Conservation (phyloP, 2,888 invertebrate species). For the Chironomus tentans region DNA sequence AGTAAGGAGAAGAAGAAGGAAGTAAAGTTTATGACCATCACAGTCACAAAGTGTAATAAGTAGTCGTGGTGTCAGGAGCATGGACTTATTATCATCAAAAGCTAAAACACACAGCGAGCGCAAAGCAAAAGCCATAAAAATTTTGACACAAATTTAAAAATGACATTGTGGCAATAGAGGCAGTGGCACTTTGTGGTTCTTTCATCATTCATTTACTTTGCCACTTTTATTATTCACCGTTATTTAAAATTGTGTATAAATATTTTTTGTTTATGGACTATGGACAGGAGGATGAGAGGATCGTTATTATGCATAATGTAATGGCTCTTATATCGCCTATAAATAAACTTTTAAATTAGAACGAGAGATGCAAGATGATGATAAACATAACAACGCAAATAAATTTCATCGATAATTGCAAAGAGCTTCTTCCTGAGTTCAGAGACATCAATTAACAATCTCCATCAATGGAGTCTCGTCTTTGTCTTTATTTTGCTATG, state of each 20-base stretch:
- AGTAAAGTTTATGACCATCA: neutral
- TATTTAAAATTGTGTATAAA: neutral
- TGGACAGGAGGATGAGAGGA: neutral
- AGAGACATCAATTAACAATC: too few species aligned
- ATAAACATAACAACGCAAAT: neutral
- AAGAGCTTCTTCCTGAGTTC: neutral
- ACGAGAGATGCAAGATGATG: neutral
- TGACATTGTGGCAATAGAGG: neutral
- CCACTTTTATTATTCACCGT: neutral
- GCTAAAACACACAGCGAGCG: neutral
- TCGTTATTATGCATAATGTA: neutral
- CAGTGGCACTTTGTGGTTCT: neutral
- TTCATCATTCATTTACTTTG: neutral
- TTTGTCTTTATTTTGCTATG: too few species aligned
- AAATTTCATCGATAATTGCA: neutral
- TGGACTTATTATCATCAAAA: neutral
- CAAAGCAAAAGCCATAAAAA: neutral
- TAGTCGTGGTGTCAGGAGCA: too few species aligned
- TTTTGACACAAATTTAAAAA: neutral
- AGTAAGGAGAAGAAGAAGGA: neutral
- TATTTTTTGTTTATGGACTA: neutral
- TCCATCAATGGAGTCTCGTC: too few species aligned
- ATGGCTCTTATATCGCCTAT: neutral
- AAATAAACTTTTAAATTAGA: neutral
- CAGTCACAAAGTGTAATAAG: neutral